phyloP scores from a whole-genome alignment of 1,140 invertebrate genomes.

The Drosophila orosa region DNA sequence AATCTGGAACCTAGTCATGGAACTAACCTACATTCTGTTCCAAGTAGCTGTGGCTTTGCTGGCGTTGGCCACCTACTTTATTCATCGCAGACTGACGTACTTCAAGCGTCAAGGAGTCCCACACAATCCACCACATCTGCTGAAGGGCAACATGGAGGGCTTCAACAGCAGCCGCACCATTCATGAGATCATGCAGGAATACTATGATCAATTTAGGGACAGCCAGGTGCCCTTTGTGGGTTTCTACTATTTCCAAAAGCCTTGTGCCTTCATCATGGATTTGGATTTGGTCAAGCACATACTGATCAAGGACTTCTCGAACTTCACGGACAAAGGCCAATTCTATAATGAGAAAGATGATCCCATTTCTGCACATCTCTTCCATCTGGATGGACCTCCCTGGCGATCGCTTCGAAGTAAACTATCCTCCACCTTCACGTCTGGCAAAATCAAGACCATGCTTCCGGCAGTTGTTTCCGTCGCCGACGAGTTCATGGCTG shows the following conservation, averaged over 20 bases:
- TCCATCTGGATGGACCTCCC: slow-evolving; percentile 83
- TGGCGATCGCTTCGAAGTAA: slow-evolving; percentile 86
- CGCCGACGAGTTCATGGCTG: slow-evolving; percentile 43
- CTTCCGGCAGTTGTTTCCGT: slow-evolving; percentile 79
- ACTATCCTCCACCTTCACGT: slow-evolving; percentile 86
- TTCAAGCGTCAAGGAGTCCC: slow-evolving; percentile 82
- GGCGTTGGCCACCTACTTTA: slow-evolving; percentile 7
- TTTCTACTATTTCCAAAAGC: slow-evolving; percentile 84
- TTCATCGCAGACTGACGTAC: slow-evolving; percentile 28
- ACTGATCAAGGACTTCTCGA: slow-evolving; percentile 86
- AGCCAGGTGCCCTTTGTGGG: slow-evolving; percentile 71
- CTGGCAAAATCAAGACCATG: slow-evolving; percentile 86
- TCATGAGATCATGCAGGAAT: slow-evolving; percentile 21
- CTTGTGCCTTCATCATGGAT: slow-evolving; percentile 85
- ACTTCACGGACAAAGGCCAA: slow-evolving; percentile 85
- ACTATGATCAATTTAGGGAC: slow-evolving; percentile 72
- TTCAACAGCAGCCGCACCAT: slow-evolving; percentile 6
- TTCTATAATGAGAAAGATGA: slow-evolving; percentile 84
- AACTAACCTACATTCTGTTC: slow-evolving; percentile 31
- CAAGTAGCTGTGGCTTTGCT: slow-evolving; percentile 36
- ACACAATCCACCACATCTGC: slow-evolving; percentile 59
- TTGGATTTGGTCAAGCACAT: slow-evolving; percentile 86
- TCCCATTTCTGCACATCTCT: slow-evolving; percentile 85
- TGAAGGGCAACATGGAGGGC: slow-evolving; percentile 66
- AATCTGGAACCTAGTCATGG: slow-evolving; percentile 12